phyloP scores from a whole-genome alignment of 1,140 invertebrate genomes.

The Philopotamus ludificatus region DNA sequence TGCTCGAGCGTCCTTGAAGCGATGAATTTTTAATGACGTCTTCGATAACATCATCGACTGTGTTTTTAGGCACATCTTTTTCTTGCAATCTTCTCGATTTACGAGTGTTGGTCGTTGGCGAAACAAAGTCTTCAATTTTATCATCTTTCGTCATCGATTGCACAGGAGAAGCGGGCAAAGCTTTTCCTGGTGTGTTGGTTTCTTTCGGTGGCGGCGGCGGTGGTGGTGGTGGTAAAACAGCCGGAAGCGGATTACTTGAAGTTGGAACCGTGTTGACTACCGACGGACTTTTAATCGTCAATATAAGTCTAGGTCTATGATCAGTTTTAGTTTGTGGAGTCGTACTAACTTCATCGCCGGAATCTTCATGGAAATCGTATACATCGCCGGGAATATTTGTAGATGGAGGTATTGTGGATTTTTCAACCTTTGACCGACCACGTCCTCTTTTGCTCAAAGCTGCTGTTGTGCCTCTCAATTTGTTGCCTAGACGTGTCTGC shows the following conservation, averaged over 20 bases:
- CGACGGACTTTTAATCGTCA: slow-evolving; percentile 75
- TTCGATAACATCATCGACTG: slow-evolving; percentile 83
- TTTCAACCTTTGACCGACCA: slow-evolving; percentile 56
- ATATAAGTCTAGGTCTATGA: slow-evolving; percentile 69
- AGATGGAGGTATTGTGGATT: slow-evolving; percentile 58
- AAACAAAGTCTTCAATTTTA: slow-evolving; percentile 64
- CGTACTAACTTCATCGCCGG: slow-evolving; percentile 66
- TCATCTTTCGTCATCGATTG: slow-evolving; percentile 56
- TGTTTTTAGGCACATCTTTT: slow-evolving; percentile 69
- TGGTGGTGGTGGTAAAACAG: slow-evolving; percentile 13
- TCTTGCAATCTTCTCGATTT: slow-evolving; percentile 80
- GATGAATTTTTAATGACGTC: slow-evolving; percentile 72
- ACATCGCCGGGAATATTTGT: slow-evolving; percentile 65
- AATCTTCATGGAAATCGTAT: slow-evolving; percentile 83
- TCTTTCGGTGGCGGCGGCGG: too few relatives aligned
- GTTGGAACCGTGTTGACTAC: slow-evolving; percentile 48
- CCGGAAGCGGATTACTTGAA: slow-evolving; percentile 41
- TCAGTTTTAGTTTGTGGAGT: slow-evolving; percentile 52
- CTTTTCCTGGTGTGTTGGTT: slow-evolving; percentile 21
- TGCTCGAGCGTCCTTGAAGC: slow-evolving; percentile 42
- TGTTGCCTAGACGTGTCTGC: slow-evolving; percentile 59
- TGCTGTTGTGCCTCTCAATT: slow-evolving; percentile 53
- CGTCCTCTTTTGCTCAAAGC: slow-evolving; percentile 50
- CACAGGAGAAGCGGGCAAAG: slow-evolving; percentile 28
- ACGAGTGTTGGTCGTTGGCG: slow-evolving; percentile 63